Evolutionary conservation across 2,113 vertebrate species (phyloP).

Genomic region (Lasiurus borealis): DNA sequence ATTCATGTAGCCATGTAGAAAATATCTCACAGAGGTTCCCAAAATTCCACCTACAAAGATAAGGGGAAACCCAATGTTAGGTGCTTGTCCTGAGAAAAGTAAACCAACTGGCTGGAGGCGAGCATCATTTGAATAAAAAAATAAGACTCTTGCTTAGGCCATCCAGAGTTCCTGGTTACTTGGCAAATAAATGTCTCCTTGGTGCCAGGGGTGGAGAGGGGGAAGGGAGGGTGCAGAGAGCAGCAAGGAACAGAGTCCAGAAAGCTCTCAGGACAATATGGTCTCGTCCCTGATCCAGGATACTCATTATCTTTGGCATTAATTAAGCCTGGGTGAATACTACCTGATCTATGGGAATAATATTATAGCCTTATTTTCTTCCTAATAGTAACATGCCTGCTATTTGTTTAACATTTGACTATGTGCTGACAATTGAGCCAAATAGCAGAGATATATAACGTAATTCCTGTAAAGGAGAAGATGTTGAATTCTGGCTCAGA

Average conservation of each 20-base stretch:
- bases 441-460: not conserved
- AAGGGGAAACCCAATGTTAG: not conserved
- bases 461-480: not conserved
- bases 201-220: not conserved
- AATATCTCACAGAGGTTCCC: not conserved
- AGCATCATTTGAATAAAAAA: not conserved
- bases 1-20: not conserved
- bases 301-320: conserved; percentile 51
- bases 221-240: not conserved
- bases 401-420: not conserved
- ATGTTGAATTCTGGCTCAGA: conserved; percentile 1
- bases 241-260: not conserved
- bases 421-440: not conserved
- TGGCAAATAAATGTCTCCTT: conserved; percentile 59
- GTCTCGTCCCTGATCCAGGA: conserved; percentile 5
- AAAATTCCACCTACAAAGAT: not conserved
- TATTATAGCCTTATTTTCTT: conserved; percentile 20
- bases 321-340: not conserved
- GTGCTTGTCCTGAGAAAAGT: conserved; percentile 8
- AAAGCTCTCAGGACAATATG: conserved; percentile 23
- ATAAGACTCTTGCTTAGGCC: not conserved
- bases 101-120: not conserved
- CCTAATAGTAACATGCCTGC: not conserved
- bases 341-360: not conserved
- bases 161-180: conserved; percentile 46